Evolutionary conservation across 2,888 invertebrate species (phyloP).

Genomic region (Neelides folsomi): DNA sequence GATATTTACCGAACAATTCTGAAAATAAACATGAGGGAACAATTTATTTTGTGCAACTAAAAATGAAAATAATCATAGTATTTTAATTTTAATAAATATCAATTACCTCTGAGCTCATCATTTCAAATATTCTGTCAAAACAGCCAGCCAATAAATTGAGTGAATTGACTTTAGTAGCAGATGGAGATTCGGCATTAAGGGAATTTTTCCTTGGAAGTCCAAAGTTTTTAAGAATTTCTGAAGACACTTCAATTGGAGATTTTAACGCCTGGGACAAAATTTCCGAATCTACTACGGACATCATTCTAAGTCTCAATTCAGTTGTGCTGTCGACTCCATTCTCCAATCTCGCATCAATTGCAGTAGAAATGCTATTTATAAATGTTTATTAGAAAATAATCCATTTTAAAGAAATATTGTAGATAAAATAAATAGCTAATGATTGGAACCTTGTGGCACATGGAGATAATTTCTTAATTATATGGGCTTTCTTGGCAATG

Average conservation of each 20-base stretch:
- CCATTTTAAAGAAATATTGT: too few species aligned
- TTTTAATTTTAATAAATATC: neutral
- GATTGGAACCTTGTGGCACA: constrained; percentile 17
- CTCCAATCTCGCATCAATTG: constrained; percentile 64
- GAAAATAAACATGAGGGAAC: constrained; percentile 31
- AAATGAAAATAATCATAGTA: too few species aligned
- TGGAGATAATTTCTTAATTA: constrained; percentile 18
- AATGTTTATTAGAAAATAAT: too few species aligned
- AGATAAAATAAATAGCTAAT: too few species aligned
- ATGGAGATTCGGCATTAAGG: constrained; percentile 7
- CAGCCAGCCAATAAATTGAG: constrained; percentile 14
- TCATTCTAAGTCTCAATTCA: constrained; percentile 58
- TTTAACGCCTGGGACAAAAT: constrained; percentile 47
- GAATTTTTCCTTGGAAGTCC: constrained; percentile 2
- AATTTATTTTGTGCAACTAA: too few species aligned
- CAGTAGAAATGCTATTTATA: constrained; percentile 48
- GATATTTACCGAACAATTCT: constrained; percentile 60
- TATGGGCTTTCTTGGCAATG: neutral
- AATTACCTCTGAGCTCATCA: constrained; percentile 29
- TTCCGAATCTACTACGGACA: constrained; percentile 53
- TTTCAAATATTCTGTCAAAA: constrained; percentile 29
- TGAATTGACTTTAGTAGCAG: constrained; percentile 10
- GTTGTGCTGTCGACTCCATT: constrained; percentile 62
- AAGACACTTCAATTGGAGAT: constrained; percentile 35
- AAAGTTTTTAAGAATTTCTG: neutral